Percentiles rank a stretch among this genome's conserved stretches.
These are phyloP conservation scores for Gonioctena quinquepunctata DNA, from an alignment of 1,140 invertebrate species.

Conservation along the genomic window DNA sequence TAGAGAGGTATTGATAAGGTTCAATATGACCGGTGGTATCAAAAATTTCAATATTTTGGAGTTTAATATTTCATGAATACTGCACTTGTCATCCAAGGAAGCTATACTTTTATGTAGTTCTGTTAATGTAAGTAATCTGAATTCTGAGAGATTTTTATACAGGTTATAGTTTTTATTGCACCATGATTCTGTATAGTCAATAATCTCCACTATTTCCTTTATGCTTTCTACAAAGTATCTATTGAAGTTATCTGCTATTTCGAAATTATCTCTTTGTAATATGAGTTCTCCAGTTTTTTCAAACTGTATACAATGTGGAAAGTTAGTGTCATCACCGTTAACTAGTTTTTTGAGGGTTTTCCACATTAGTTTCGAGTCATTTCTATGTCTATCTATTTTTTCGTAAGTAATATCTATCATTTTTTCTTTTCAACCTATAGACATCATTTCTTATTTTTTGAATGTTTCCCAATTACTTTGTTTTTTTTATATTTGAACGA, in stretches of 20 bases:
- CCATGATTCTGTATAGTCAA: neutral
- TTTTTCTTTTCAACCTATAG: neutral
- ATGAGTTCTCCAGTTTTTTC: neutral
- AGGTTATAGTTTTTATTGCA: neutral
- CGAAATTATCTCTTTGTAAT: neutral
- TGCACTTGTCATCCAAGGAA: neutral
- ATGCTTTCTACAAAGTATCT: neutral
- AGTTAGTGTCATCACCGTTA: neutral
- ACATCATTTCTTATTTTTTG: slow-evolving; percentile 2
- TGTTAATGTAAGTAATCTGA: neutral
- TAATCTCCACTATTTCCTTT: neutral
- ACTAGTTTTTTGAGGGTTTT: slow-evolving; percentile 3
- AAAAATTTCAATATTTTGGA: neutral
- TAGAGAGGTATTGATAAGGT: neutral
- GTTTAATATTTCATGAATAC: neutral
- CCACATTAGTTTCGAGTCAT: neutral
- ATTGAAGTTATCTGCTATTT: neutral
- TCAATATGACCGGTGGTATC: neutral
- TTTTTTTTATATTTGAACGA: neutral
- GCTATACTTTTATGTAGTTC: neutral
- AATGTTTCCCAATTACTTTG: neutral
- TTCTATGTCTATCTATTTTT: neutral
- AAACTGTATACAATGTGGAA: slow-evolving; percentile 4
- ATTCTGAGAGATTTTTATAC: neutral
- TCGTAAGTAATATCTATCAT: neutral